Percentiles rank a stretch among this genome's conserved stretches.
Evolutionary conservation across 2,113 vertebrate species (phyloP).

Genomic region (Bombycilla garrulus): DNA sequence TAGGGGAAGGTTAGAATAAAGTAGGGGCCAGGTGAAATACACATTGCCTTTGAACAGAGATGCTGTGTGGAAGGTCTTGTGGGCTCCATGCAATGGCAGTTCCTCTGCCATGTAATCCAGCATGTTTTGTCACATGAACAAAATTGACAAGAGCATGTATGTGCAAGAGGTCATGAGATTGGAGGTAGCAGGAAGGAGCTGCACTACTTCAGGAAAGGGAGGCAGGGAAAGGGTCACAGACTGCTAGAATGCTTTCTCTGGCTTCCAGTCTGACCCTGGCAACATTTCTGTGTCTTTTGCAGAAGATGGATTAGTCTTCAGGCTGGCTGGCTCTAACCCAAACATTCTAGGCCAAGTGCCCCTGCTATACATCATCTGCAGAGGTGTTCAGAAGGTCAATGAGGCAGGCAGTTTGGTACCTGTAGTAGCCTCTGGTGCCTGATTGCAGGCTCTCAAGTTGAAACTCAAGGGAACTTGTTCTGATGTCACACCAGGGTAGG

Average conservation of each 20-base stretch:
- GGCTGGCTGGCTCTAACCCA: background rate
- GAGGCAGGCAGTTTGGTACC: background rate
- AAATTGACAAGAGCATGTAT: background rate
- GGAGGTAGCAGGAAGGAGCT: background rate
- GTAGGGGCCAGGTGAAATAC: background rate
- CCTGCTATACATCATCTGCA: background rate
- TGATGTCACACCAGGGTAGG: background rate
- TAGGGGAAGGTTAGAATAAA: background rate
- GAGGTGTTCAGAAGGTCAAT: background rate
- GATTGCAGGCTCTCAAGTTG: background rate
- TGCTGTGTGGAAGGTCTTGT: background rate
- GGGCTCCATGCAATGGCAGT: background rate
- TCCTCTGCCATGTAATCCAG: background rate
- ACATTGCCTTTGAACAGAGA: background rate
- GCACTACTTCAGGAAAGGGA: background rate
- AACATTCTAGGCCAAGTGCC: background rate
- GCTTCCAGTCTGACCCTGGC: background rate
- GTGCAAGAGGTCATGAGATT: background rate
- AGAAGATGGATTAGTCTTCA: background rate
- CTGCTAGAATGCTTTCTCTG: background rate
- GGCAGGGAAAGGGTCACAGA: background rate
- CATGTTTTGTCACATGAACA: background rate
- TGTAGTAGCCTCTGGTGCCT: background rate
- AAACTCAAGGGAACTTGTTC: background rate
- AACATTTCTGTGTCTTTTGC: background rate